A percentile compares a stretch with the other conserved stretches of the same genome.
Evolutionary conservation across 92 coral and sea anemone species (phyloP).

Genomic region (Siderastrea siderea): DNA sequence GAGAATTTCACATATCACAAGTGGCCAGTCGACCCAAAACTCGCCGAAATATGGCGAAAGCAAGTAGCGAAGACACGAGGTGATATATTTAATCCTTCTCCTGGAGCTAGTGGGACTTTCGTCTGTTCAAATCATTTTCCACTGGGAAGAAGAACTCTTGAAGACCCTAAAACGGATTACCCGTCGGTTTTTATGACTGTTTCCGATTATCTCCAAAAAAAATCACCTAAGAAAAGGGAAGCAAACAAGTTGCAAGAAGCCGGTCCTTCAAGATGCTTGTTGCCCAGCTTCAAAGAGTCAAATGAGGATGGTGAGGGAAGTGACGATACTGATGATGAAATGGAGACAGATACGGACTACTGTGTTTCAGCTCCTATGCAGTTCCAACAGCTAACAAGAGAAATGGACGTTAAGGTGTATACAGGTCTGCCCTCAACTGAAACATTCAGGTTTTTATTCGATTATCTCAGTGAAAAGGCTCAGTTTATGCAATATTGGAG

Average conservation of each 20-base stretch:
- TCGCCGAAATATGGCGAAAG: neutral
- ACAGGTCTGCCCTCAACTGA: too few relatives aligned
- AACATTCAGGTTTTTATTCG: conserved; percentile 31
- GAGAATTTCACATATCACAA: too few relatives aligned
- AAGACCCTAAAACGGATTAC: conserved; percentile 45
- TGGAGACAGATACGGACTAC: neutral
- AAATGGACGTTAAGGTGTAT: neutral
- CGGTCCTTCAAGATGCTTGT: neutral
- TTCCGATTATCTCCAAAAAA: conserved; percentile 48
- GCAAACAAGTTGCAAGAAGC: conserved; percentile 8
- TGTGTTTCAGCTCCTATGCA: conserved; percentile 25
- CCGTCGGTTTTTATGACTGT: conserved; percentile 63
- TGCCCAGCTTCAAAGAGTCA: conserved; percentile 3
- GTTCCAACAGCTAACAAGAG: conserved; percentile 12
- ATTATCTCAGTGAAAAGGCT: conserved; percentile 52
- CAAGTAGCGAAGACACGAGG: conserved; percentile 39
- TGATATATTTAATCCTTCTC: conserved; percentile 15
- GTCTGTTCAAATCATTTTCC: conserved; percentile 70
- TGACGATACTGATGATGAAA: neutral
- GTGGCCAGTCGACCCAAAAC: too few relatives aligned
- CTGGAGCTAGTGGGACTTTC: conserved; percentile 51
- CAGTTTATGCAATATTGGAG: neutral
- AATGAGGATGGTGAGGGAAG: neutral
- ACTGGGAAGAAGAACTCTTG: conserved; percentile 50
- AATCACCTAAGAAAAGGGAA: conserved; percentile 53